phyloP scores from a whole-genome alignment of 2,113 vertebrate species.

The Xiphorhynchus elegans region DNA sequence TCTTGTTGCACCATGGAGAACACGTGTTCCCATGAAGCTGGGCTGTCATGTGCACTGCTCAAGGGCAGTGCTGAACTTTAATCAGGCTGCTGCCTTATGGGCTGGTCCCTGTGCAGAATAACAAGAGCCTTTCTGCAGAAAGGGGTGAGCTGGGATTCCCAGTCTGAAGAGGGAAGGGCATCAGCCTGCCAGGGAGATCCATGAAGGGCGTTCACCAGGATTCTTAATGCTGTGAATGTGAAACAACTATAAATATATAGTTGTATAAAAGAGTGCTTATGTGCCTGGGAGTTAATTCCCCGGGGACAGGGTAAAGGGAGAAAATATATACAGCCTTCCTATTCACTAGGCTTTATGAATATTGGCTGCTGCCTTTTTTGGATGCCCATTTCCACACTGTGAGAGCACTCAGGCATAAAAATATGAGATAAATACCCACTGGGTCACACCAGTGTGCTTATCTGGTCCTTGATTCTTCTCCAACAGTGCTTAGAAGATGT shows the following conservation, averaged over 20 bases:
- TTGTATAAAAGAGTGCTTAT: neutral
- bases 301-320: neutral
- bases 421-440: neutral
- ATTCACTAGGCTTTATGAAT: neutral
- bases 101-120: neutral
- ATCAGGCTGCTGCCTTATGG: neutral
- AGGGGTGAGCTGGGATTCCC: neutral
- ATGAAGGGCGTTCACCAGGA: neutral
- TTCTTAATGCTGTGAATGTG: neutral
- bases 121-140: neutral
- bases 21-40: neutral
- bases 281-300: neutral
- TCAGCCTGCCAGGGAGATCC: neutral
- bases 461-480: neutral
- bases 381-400: neutral
- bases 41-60: neutral
- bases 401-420: neutral
- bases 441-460: fast-evolving
- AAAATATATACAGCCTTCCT: neutral
- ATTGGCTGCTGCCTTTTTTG: neutral
- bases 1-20: fast-evolving
- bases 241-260: neutral
- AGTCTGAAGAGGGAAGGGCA: neutral
- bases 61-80: neutral
- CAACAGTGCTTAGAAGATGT: neutral